A percentile compares a stretch with the other conserved stretches of the same genome.
phyloP scores from a whole-genome alignment of 2,113 vertebrate species.

The Microcebus griseorufus region DNA sequence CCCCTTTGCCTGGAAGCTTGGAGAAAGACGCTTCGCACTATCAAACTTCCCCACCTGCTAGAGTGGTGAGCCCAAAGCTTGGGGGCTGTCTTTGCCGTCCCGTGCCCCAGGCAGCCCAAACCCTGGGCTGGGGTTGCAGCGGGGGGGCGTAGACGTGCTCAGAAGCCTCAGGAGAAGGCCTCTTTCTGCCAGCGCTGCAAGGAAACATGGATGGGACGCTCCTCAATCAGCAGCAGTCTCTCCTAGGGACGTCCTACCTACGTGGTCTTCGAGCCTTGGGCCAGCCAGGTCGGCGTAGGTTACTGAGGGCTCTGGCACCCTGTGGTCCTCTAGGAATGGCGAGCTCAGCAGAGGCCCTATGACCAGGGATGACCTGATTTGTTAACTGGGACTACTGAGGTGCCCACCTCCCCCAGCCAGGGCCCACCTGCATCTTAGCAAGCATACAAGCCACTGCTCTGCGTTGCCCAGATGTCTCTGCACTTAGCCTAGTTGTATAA shows the following conservation, averaged over 20 bases:
- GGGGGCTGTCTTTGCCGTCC: background rate
- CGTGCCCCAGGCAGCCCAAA: background rate
- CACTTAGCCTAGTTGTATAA: background rate
- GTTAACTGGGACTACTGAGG: background rate
- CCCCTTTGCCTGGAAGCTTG: background rate
- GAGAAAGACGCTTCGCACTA: background rate
- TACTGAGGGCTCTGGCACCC: background rate
- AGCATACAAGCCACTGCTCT: background rate
- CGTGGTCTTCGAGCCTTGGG: background rate
- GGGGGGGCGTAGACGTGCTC: background rate
- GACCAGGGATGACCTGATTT: background rate
- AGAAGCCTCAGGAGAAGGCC: background rate
- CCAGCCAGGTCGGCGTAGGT: background rate
- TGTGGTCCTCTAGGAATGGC: background rate
- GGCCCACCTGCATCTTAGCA: background rate
- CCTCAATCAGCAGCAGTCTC: background rate
- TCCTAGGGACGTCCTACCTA: background rate
- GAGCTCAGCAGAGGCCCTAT: background rate
- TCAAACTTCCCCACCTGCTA: background rate
- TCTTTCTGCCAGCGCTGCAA: background rate
- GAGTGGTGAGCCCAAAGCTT: background rate
- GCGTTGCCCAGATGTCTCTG: too few relatives aligned
- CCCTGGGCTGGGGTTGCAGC: fast-evolving
- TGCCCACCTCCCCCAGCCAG: background rate
- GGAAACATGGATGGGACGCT: background rate